Evolutionary conservation across 2,113 vertebrate genomes (phyloP).

Genomic region (Aptenodytes patagonicus): DNA sequence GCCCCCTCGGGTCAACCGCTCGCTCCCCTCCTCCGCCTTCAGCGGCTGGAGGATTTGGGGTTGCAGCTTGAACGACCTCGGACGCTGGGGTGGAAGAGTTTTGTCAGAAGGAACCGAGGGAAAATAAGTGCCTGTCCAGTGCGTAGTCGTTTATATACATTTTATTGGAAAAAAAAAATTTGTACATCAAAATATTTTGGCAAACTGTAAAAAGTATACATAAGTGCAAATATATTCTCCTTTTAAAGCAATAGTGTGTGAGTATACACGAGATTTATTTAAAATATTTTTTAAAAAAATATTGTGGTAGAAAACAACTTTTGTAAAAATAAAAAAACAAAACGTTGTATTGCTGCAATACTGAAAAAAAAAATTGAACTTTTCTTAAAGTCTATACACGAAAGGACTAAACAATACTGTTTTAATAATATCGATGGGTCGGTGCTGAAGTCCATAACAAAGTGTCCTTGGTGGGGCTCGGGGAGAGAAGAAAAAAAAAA

Average conservation of each 20-base stretch:
- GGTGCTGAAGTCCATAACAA: constrained; percentile 55
- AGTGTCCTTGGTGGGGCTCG: background rate
- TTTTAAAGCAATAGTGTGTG: constrained; percentile 86
- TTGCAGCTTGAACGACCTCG: background rate
- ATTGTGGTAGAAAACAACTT: constrained; percentile 76
- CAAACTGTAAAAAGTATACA: constrained; percentile 86
- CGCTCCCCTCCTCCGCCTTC: rapidly evolving
- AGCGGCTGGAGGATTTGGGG: background rate
- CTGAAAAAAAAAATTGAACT: background rate
- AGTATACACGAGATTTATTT: constrained; percentile 78
- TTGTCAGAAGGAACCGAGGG: background rate
- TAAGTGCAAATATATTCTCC: constrained; percentile 93
- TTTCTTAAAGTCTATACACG: constrained; percentile 58
- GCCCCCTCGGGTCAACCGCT: background rate
- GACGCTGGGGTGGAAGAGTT: background rate
- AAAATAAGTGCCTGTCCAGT: background rate
- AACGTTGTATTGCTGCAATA: constrained; percentile 67
- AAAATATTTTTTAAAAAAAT: constrained; percentile 73
- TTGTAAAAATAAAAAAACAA: constrained; percentile 55
- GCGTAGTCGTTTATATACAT: constrained; percentile 80
- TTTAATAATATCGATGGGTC: constrained; percentile 42
- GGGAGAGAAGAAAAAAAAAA: background rate
- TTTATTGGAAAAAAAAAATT: constrained; percentile 86
- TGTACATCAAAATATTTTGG: constrained; percentile 85
- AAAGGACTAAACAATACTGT: constrained; percentile 53